These are phyloP conservation scores for Harlomillsia oculata DNA, from an alignment of 1,140 invertebrate genomes.

Conservation along the genomic window DNA sequence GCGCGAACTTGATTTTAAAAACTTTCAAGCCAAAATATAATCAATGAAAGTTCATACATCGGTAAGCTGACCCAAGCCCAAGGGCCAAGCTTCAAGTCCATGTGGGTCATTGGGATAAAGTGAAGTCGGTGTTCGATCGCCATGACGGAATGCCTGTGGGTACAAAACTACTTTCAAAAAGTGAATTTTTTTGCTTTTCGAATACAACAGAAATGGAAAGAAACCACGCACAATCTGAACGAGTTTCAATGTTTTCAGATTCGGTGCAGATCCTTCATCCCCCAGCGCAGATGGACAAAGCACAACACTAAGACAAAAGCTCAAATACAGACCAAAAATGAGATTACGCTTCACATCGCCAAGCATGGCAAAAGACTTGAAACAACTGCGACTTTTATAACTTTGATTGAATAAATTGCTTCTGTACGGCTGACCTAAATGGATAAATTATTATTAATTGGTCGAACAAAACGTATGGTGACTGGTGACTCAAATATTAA, in stretches of 20 bases:
- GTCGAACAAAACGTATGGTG: too few species aligned
- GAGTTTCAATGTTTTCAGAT: background rate
- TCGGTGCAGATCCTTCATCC: background rate
- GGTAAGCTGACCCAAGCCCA: slow-evolving; percentile 25
- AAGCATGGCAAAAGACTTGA: too few species aligned
- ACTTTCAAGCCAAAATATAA: background rate
- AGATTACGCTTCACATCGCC: too few species aligned
- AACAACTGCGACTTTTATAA: too few species aligned
- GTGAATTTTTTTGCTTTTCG: too few species aligned
- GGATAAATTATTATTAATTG: too few species aligned
- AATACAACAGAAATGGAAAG: background rate
- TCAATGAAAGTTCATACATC: slow-evolving; percentile 44
- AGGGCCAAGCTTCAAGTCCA: slow-evolving; percentile 5
- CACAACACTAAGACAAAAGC: too few species aligned
- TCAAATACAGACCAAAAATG: too few species aligned
- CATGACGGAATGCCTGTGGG: slow-evolving; percentile 21
- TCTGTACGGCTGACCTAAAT: too few species aligned
- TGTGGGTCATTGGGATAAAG: slow-evolving; percentile 47
- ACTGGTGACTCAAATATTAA: too few species aligned
- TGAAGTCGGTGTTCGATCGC: slow-evolving; percentile 19
- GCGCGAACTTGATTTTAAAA: background rate
- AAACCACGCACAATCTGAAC: slow-evolving; percentile 1
- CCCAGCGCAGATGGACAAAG: background rate
- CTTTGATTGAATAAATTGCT: too few species aligned
- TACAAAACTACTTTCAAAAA: background rate